Evolutionary conservation across 2,113 vertebrate genomes (phyloP), one percentile per base, ranked within the genome.

Genomic region (Scophthalmus maximus): DNA sequence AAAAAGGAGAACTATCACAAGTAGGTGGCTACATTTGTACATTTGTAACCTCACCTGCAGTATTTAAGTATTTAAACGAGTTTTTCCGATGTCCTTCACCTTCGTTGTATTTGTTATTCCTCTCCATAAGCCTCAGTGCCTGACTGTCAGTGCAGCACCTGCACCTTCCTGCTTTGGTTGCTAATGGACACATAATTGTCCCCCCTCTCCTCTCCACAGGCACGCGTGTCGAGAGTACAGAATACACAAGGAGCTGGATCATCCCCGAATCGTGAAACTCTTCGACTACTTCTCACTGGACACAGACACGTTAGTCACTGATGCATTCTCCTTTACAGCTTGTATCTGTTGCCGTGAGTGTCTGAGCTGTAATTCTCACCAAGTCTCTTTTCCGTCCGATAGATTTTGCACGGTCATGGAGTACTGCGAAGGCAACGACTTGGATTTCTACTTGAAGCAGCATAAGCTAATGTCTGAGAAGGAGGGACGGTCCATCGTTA

Each of bases 1-100:
- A 99, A 99, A 91, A 99, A 99, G 86, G 98, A 99, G 93, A 99
- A 99, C 89, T 99, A 99, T 86, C 97, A 99, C 92, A 99, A 99
- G 98, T 99, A 96, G 84, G 92, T 93, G 79, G 8, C n/a, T 30
- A 22, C 29, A n/a, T 30, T 14, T 38, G 20, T 18, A 58, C 47
- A 34, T 34, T 4, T 38, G 26, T 46, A 26, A 47, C 40, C 34
- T 61, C 47, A 44, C 7, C 47, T 68, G 38, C 46, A 11, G 36
- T 58, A 8, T 12, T 66, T 8, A 20, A 32, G 52, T 42, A 40
- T 46, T 49, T 52, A 6, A 2, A 61, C 10, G 18, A n/a, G 20
- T 38, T 66, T 23, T 22, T 40, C 14, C 17, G 36, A 36, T 68
- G 15, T 14, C 15, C 3, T 53, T 40, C 9, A 6, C 30, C 57